Conservation (phyloP, 2,888 invertebrate species). For the Platynereis dumerilii region DNA sequence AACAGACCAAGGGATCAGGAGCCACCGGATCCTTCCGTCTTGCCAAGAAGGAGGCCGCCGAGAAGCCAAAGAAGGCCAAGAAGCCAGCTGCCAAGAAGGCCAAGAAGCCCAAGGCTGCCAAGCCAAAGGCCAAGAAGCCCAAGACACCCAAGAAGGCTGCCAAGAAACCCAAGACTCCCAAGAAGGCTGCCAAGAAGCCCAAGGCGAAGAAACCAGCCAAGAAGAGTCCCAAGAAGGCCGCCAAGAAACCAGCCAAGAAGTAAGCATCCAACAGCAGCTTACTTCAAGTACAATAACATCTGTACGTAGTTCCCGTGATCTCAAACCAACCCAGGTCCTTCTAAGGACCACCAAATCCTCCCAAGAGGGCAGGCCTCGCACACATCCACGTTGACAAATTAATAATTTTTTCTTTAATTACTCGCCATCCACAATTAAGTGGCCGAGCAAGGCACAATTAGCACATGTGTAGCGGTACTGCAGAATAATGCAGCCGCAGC, state of each 20-base stretch:
- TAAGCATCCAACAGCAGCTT: background rate
- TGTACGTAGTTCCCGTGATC: too few relatives aligned
- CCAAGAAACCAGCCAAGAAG: background rate
- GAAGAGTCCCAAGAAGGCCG: conserved; percentile 11
- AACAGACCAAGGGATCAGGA: conserved; percentile 54
- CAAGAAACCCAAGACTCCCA: conserved; percentile 10
- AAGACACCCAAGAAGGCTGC: conserved; percentile 20
- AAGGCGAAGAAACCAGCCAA: conserved; percentile 2
- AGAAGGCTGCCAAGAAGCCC: conserved; percentile 21
- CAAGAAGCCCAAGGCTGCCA: conserved; percentile 22
- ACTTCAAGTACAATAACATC: too few relatives aligned
- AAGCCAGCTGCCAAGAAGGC: conserved; percentile 19
- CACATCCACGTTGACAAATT: too few relatives aligned
- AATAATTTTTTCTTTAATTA: too few relatives aligned
- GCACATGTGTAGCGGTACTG: too few relatives aligned
- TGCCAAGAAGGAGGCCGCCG: conserved; percentile 25
- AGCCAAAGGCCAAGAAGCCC: conserved; percentile 20
- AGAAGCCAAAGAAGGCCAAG: conserved; percentile 17
- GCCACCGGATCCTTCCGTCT: conserved; percentile 52
- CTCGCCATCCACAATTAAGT: too few relatives aligned
- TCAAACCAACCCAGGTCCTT: too few relatives aligned
- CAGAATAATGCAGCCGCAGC: too few relatives aligned
- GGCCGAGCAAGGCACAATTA: too few relatives aligned
- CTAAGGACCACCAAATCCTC: too few relatives aligned
- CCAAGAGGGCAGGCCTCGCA: too few relatives aligned